Evolutionary conservation across 2,888 invertebrate genomes (phyloP).

Genomic region (Chrysolina oricalcia): DNA sequence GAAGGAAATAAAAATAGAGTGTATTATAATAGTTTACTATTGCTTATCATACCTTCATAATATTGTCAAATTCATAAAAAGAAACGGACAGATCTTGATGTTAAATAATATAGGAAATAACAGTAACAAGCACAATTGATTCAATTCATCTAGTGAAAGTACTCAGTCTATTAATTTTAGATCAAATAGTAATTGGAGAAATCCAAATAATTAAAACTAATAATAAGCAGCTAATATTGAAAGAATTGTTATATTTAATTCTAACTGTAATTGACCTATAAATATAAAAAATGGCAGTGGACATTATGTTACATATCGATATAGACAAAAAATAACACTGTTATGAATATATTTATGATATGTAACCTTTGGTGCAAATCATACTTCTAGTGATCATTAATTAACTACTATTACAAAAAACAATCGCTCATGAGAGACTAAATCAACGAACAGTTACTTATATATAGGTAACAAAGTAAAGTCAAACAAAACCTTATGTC

Average conservation of each 20-base stretch:
- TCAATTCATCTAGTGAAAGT: not conserved
- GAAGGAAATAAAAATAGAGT: not conserved
- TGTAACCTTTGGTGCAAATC: constrained; percentile 32
- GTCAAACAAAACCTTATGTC: constrained; percentile 3
- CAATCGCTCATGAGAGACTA: not conserved
- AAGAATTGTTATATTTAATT: not conserved
- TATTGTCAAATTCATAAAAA: constrained; percentile 17
- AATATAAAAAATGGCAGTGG: constrained; percentile 48
- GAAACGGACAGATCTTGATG: constrained; percentile 5
- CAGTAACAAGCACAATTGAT: not conserved
- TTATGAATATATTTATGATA: constrained; percentile 26
- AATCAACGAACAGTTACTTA: not conserved
- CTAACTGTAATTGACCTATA: constrained; percentile 20
- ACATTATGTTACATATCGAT: constrained; percentile 26
- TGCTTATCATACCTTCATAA: not conserved
- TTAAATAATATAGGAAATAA: not conserved
- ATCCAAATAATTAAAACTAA: not conserved
- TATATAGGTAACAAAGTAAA: constrained; percentile 20
- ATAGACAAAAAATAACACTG: constrained; percentile 23
- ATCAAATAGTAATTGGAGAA: not conserved
- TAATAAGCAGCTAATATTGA: not conserved
- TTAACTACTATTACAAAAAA: constrained; percentile 4
- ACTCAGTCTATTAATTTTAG: not conserved
- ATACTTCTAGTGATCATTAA: constrained; percentile 6
- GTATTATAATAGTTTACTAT: not conserved